Evolutionary conservation across 2,113 vertebrate genomes (phyloP).

Genomic region (Silurus asotus): DNA sequence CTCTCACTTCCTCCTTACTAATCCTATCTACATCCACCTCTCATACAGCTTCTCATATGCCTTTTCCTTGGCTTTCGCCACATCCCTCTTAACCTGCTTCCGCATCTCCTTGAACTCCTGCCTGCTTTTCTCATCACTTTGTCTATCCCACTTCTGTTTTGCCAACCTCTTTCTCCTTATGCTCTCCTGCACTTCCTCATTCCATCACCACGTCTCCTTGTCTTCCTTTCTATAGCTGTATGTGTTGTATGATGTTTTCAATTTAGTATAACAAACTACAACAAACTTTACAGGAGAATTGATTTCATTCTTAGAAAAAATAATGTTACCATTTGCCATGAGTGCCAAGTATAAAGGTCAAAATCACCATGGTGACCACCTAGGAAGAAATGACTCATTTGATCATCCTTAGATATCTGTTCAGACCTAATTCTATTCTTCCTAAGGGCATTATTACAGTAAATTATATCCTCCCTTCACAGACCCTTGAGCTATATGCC

Average conservation of each 20-base stretch:
- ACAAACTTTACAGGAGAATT: slow-evolving; percentile 1
- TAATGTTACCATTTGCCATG: slow-evolving; percentile 46
- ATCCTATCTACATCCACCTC: too few relatives aligned
- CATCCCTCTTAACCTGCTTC: too few relatives aligned
- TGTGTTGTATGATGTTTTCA: neutral
- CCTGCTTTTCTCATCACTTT: too few relatives aligned
- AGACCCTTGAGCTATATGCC: slow-evolving; percentile 66
- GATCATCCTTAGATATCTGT: slow-evolving; percentile 57
- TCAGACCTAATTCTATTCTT: slow-evolving; percentile 71
- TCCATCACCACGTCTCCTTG: too few relatives aligned
- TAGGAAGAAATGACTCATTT: slow-evolving; percentile 63
- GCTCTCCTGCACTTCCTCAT: too few relatives aligned
- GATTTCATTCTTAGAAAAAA: slow-evolving; percentile 36
- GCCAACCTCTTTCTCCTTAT: too few relatives aligned
- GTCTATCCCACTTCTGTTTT: too few relatives aligned
- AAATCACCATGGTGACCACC: slow-evolving; percentile 68
- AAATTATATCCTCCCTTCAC: slow-evolving; percentile 68
- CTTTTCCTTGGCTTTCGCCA: too few relatives aligned
- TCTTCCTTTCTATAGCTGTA: too few relatives aligned
- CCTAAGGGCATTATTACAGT: slow-evolving; percentile 70
- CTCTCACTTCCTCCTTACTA: too few relatives aligned
- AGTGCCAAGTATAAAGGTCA: slow-evolving; percentile 68
- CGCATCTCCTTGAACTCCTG: too few relatives aligned
- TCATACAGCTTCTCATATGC: too few relatives aligned
- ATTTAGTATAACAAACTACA: slow-evolving; percentile 15